phyloP scores from a whole-genome alignment of 2,888 invertebrate genomes.

The Noctua comes region DNA sequence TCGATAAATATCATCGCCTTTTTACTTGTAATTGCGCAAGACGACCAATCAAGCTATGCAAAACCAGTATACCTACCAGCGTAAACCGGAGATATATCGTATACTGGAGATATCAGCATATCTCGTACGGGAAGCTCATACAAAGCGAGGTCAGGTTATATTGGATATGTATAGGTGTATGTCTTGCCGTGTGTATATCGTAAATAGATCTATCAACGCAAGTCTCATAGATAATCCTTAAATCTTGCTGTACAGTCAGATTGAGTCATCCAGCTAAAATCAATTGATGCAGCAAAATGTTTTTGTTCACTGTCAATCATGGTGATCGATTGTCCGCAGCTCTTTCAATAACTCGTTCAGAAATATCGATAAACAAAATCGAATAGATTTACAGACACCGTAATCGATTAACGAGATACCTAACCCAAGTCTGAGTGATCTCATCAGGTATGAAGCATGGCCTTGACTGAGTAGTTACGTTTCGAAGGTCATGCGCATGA shows the following conservation, averaged over 20 bases:
- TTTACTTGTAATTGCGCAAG: neutral
- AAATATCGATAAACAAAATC: conserved; percentile 35
- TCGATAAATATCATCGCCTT: no score
- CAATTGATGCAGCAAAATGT: conserved; percentile 2
- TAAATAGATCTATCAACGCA: neutral
- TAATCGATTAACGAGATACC: conserved; percentile 58
- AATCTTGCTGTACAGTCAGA: neutral
- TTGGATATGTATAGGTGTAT: no score
- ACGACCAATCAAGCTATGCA: no score
- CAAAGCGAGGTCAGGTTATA: no score
- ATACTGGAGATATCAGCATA: no score
- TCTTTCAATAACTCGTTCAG: conserved; percentile 13
- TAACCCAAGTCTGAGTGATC: conserved; percentile 61
- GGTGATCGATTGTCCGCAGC: conserved; percentile 25
- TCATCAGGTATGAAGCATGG: conserved; percentile 69
- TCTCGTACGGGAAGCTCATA: no score
- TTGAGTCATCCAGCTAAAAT: conserved; percentile 13
- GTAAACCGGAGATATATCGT: no score
- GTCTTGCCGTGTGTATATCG: no score
- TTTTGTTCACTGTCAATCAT: conserved; percentile 19
- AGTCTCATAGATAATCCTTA: neutral
- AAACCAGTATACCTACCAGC: no score
- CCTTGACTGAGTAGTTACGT: conserved; percentile 77
- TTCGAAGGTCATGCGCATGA: conserved; percentile 70
- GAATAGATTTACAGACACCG: conserved; percentile 33